Base-by-base conservation (phyloP, 2,888 invertebrate species). In the Biston betularia region DNA sequence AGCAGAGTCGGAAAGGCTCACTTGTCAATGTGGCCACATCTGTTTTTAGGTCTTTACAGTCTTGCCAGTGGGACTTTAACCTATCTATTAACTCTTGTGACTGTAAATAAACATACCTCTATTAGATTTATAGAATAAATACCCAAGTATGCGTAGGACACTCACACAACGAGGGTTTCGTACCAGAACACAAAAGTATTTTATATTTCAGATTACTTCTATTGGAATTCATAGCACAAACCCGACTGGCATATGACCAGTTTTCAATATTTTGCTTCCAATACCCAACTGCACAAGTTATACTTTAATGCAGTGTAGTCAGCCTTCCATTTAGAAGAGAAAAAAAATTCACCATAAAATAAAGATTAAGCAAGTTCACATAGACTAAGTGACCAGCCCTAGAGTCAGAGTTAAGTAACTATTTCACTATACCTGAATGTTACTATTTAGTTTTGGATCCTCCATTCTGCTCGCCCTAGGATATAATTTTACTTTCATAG, bases 1-100 rank as follows among this genome's bases (percentile, higher is more conserved):
- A 89, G 75, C 96, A 96, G 9, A 96, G 88, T 76, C 95, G 94
- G 88, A 96, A 97, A 0, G 97, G 97, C 24, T 95, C 89, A 1
- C 90, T 85, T 45, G 95, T 95, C 0, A 97, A 73, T 55, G 94
- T 94, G 0, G 95, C 79, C 53, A 93, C 88, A 0, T 90, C 79
- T 49, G 77, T 83, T 35, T 82, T 82, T 5, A 93, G 77, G 14
- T 93, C 86, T 57, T 85, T 89, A 3, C 80, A 78, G 34, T 90
- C 90, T 33, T 82, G 85, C 95, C 96, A 96, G 74, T 93, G 83
- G 15, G 81, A 79, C 76, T 80, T 82, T 72, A 94, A 73, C 73
- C 82, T 87, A 38, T 90, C 89, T 82, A 88, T 87, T 71, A 89
- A 63, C 72, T 92, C 91, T 83, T 87, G 84, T 68, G 85, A 82